Percentiles rank a stretch among this genome's conserved stretches.
These are phyloP conservation scores for Troides helena DNA, from an alignment of 2,888 invertebrate genomes.

Conservation along the genomic window DNA sequence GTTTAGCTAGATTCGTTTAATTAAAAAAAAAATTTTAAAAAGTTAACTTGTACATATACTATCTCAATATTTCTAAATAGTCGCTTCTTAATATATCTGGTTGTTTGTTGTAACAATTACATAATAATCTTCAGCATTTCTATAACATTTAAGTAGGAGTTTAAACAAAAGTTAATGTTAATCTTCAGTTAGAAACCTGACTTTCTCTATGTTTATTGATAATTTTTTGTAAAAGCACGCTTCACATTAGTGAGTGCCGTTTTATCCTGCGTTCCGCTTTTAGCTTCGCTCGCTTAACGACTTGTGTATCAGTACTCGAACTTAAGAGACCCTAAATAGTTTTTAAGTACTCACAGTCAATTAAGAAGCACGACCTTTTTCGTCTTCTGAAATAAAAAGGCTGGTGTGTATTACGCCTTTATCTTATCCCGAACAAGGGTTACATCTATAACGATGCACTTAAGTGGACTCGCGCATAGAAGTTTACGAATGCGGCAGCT, in stretches of 20 bases:
- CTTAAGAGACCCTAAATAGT: constrained; percentile 42
- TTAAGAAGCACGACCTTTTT: constrained; percentile 58
- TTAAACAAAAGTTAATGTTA: not conserved
- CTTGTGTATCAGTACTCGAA: constrained; percentile 45
- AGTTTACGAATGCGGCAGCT: constrained; percentile 49
- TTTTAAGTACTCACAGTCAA: constrained; percentile 57
- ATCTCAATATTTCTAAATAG: too few species aligned
- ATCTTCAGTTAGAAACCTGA: not conserved
- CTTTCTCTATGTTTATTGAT: not conserved
- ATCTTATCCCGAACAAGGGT: constrained; percentile 55
- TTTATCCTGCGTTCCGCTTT: constrained; percentile 37
- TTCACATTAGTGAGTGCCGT: constrained; percentile 26
- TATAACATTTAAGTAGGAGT: not conserved
- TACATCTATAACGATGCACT: constrained; percentile 52
- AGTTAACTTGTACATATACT: too few species aligned
- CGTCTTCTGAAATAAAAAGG: constrained; percentile 44
- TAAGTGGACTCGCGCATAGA: constrained; percentile 43
- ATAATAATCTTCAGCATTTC: too few species aligned
- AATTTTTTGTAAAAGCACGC: constrained; percentile 12
- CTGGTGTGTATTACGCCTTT: constrained; percentile 49
- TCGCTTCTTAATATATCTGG: too few species aligned
- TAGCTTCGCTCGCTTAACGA: constrained; percentile 53
- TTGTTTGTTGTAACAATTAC: too few species aligned
- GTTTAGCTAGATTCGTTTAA: too few species aligned
- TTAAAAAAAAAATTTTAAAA: too few species aligned